Conservation (phyloP, 2,113 vertebrate genomes). For the Psophia crepitans region DNA sequence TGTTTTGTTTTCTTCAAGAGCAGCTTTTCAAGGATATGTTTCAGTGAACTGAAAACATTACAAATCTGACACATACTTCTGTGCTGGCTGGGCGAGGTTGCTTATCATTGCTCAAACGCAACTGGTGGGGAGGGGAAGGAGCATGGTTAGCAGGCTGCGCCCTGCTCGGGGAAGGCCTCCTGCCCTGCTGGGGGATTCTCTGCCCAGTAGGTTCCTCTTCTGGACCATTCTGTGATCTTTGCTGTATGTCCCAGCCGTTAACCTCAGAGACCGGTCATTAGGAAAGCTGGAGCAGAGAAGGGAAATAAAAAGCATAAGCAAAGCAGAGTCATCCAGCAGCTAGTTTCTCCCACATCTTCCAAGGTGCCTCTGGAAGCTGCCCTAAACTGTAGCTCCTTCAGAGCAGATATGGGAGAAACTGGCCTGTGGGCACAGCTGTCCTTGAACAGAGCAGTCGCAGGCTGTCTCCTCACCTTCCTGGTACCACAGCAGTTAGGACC, state of each 20-base stretch:
- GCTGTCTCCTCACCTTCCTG: neutral
- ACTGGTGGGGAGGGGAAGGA: rapidly evolving
- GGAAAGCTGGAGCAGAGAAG: neutral
- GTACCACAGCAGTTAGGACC: neutral
- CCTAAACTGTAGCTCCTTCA: too few species aligned
- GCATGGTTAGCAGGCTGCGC: neutral
- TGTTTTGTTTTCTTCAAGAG: neutral
- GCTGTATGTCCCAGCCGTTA: rapidly evolving
- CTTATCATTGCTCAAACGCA: rapidly evolving
- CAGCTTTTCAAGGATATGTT: neutral
- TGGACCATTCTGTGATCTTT: neutral
- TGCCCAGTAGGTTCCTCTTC: neutral
- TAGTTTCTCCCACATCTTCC: too few species aligned
- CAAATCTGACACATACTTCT: neutral
- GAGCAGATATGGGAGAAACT: neutral
- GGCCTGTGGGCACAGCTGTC: neutral
- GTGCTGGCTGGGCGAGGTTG: rapidly evolving
- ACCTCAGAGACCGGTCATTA: neutral
- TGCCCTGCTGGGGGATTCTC: neutral
- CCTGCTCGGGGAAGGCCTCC: neutral
- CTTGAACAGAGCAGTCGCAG: neutral
- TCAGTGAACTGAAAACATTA: neutral
- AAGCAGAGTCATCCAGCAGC: neutral
- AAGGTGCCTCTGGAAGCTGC: too few species aligned
- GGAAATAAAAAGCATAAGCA: neutral